phyloP scores from a whole-genome alignment of 92 coral and sea anemone species.

The Palythoa caribaeorum region DNA sequence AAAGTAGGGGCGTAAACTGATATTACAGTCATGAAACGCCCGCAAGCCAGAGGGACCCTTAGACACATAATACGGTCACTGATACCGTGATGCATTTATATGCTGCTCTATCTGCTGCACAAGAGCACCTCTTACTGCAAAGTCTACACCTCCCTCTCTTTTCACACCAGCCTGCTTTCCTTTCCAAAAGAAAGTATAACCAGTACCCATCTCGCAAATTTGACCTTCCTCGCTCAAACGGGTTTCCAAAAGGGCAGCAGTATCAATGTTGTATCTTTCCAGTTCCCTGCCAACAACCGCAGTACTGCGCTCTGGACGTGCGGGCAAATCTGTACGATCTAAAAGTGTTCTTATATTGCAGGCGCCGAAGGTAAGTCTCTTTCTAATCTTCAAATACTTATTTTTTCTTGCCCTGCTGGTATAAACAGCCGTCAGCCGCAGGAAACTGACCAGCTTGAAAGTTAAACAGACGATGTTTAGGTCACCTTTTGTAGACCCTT shows the following conservation, averaged over 20 bases:
- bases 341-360: constrained; percentile 60
- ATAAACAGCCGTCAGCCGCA: constrained; percentile 24
- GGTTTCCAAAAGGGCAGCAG: no score
- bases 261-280: no score
- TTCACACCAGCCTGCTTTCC: no score
- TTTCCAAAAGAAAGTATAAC: no score
- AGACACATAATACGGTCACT: constrained; percentile 14
- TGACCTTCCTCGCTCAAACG: no score
- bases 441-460: constrained; percentile 11
- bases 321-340: constrained; percentile 28
- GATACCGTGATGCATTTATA: not conserved
- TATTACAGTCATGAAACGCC: not conserved
- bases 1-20: not conserved
- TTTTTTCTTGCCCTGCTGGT: constrained; percentile 32
- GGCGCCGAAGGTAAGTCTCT: not conserved
- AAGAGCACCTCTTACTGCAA: constrained; percentile 25
- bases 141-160: constrained; percentile 29
- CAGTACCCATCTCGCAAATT: no score
- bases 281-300: no score
- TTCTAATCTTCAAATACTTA: not conserved
- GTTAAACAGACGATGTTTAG: constrained; percentile 29
- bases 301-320: no score
- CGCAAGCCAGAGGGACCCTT: no score
- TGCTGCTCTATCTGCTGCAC: constrained; percentile 11
- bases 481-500: constrained; percentile 5